Conservation (phyloP, 2,113 vertebrate genomes). For the Microtus oregoni region DNA sequence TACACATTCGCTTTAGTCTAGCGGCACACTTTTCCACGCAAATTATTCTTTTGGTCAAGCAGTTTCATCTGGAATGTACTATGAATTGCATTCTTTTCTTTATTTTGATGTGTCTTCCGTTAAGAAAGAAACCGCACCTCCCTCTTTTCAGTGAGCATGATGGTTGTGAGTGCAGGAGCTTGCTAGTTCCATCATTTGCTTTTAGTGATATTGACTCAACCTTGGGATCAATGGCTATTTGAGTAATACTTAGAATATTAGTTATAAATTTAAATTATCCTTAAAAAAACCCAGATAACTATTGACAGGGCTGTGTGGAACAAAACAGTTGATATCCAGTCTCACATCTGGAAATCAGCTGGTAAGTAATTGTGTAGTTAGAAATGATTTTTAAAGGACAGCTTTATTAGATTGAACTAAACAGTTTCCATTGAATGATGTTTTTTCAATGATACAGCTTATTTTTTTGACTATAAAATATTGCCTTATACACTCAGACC, state of each 20-base stretch:
- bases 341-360: background rate
- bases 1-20: no score
- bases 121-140: background rate
- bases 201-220: slow-evolving; percentile 25
- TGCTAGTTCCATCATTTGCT: background rate
- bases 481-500: background rate
- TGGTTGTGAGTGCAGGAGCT: background rate
- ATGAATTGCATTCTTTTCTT: slow-evolving; percentile 29
- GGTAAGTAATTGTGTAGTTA: slow-evolving; percentile 49
- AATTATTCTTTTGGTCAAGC: background rate
- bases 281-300: slow-evolving; percentile 42
- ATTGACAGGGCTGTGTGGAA: slow-evolving; percentile 5
- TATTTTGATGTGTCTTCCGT: slow-evolving; percentile 28
- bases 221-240: slow-evolving; percentile 13
- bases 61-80: slow-evolving; percentile 17
- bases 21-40: background rate
- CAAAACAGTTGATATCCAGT: slow-evolving; percentile 13
- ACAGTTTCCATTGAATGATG: slow-evolving; percentile 13
- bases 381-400: slow-evolving; percentile 48
- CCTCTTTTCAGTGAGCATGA: background rate
- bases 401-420: background rate
- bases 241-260: slow-evolving; percentile 31
- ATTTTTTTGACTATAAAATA: background rate
- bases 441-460: background rate
- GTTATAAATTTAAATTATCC: slow-evolving; percentile 17